Base-by-base conservation (phyloP, 23 tunicate species). In the Botrylloides violaceus region DNA sequence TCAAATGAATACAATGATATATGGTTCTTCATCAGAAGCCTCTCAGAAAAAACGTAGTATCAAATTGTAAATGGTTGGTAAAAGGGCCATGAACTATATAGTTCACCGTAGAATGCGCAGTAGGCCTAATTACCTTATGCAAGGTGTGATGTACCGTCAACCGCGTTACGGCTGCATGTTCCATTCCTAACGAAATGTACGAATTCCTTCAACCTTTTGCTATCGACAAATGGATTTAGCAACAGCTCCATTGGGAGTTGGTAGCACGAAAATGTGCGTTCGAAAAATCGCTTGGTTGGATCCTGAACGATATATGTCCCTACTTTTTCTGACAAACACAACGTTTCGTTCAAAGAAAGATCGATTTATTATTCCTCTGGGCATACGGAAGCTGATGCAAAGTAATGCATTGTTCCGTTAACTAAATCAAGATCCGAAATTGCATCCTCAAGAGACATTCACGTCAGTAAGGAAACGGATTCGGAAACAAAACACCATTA, bases 381-480 rank as follows among this genome's bases (percentile, higher is more conserved):
- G 70, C 33, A 63, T 63, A 63, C 70, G 19, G 19, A 59, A 22
- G 64, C 64, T 59, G 64, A 59, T 59, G 28, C 53, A 43, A 43
- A 43, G 15, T 43, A 15, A 43, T 43, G 53, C 15, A 43, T 43
- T 43, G 53, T 43, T 43, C 15, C 53, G 53, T 43, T 43, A 43
- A 43, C 53, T 43, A 43, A 43, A 43, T 43, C 53, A 43, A 9
- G 15, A 43, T 9, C 53, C 12, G 12, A 43, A 15, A 9, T 43
- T 43, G 12, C 53, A 15, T 43, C 53, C 53, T 43, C 53, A 43
- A 43, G 53, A 43, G 53, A 43, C 12, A 43, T 43, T 15, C 53
- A 43, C 53, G 53, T 9, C 15, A 9, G 9, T 43, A 43, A 43
- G 53, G 53, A 43, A 43, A n/a, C n/a, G n/a, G n/a, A n/a, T n/a